phyloP scores from a whole-genome alignment of 2,888 invertebrate species.

The Alcis repandata region DNA sequence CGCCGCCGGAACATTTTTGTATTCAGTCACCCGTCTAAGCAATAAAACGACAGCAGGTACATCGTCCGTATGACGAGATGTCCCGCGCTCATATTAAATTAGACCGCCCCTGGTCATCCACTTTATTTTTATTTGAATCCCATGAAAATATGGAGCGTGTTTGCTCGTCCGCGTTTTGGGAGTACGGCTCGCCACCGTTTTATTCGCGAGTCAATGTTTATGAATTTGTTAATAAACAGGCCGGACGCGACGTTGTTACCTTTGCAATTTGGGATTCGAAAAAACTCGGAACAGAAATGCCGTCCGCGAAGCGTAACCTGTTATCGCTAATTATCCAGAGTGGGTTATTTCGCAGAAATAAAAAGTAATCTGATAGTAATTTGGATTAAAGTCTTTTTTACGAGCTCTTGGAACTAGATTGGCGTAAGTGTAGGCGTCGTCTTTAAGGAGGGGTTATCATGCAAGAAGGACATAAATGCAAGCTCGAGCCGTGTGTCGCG shows the following conservation, averaged over 20 bases:
- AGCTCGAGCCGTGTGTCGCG: conserved; percentile 66
- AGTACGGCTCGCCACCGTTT: conserved; percentile 71
- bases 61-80: conserved; percentile 76
- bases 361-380: conserved; percentile 78
- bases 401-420: conserved; percentile 69
- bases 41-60: conserved; percentile 81
- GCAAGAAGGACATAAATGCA: conserved; percentile 75
- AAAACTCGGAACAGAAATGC: conserved; percentile 60
- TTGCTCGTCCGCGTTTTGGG: conserved; percentile 74
- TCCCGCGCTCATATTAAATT: conserved; percentile 83
- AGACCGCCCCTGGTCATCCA: conserved; percentile 79
- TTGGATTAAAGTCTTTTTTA: conserved; percentile 76
- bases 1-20: conserved; percentile 73
- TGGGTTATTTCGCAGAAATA: conserved; percentile 70
- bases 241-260: conserved; percentile 65
- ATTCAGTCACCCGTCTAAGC: conserved; percentile 74
- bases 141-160: conserved; percentile 83
- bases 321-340: conserved; percentile 74
- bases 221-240: conserved; percentile 84
- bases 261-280: conserved; percentile 68
- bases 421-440: conserved; percentile 64
- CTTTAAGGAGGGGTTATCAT: conserved; percentile 74
- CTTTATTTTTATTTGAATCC: conserved; percentile 85
- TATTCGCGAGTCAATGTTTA: conserved; percentile 82
- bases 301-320: conserved; percentile 55